phyloP scores from a whole-genome alignment of 2,797 vertebrate genomes.

The Loriculus beryllinus region DNA sequence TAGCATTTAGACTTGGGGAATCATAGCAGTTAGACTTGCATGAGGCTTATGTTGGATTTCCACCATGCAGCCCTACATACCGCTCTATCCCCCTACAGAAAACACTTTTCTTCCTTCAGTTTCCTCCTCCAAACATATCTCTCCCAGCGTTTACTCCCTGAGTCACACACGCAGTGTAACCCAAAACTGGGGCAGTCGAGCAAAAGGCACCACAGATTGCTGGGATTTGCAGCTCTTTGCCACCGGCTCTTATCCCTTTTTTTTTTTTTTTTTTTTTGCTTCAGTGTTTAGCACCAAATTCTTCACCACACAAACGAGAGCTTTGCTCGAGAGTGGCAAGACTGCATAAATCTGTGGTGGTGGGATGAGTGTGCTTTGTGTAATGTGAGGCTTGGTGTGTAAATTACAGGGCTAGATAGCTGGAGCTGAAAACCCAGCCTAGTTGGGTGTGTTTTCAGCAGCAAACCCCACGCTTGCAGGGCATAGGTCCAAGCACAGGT shows the following conservation, averaged over 20 bases:
- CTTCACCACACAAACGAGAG: background rate
- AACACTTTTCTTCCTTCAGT: background rate
- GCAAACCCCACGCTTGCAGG: background rate
- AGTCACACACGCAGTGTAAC: background rate
- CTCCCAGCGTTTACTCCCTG: fast-evolving
- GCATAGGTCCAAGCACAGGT: background rate
- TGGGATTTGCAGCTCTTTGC: fast-evolving
- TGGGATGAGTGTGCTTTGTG: background rate
- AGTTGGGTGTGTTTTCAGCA: fast-evolving
- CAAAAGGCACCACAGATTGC: background rate
- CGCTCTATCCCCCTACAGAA: background rate
- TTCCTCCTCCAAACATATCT: background rate
- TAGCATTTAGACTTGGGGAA: background rate
- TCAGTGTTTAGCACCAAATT: background rate
- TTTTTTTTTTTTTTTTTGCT: background rate
- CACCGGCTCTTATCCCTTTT: background rate
- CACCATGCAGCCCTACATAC: background rate
- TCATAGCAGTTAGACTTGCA: background rate
- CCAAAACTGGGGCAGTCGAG: background rate
- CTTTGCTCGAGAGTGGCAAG: background rate
- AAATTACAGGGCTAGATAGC: background rate
- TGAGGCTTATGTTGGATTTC: background rate
- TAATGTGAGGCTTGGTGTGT: background rate
- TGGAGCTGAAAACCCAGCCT: background rate
- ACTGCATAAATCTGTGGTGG: background rate